Base-by-base conservation (phyloP, 2,797 vertebrate genomes). In the Cyprinella venusta region DNA sequence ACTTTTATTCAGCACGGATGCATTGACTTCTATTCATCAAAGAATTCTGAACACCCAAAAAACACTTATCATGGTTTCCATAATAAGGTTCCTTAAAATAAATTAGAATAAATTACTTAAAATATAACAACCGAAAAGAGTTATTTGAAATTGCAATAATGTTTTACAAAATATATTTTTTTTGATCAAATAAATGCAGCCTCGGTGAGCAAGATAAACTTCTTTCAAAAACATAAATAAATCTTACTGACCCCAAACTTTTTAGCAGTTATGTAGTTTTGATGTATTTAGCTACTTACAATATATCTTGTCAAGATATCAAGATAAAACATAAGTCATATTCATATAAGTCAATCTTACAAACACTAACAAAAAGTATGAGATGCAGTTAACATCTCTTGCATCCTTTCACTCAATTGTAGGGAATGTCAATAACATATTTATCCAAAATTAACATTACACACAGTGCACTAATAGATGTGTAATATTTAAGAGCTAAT, bases 381-480 rank as follows among this genome's bases (percentile, higher is more conserved):
- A 15, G 42, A 45, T 13, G 42, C 7, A 36, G 24, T 5, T 9
- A 19, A 59, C 13, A 19, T 26, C 48, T 33, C 4, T 30, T 45
- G 67, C n/a, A 69, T 24, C 5, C 24, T 81, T 26, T 63, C 36
- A 48, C 21, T 63, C n/a, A 42, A 64, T 50, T 38, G 2, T n/a
- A 70, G 18, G 26, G 52, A 48, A 71, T 30, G 38, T 2, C 26
- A 24, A 1, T 61, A 33, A 45, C 21, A 64, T 36, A 72, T 63
- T 72, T 63, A 50, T 81, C 19, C 16, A 74, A 74, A 45, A 65
- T 74, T 2, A 81, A 40, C n/a, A 52, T 38, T 48, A 50, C 42
- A 38, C 26, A 40, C 21, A 79, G 30, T 54, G 52, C 75, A 76
- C 24, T 16, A 52, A 45, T 50, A 15, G 56, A 48, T 30, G 24